Evolutionary conservation across 2,113 vertebrate genomes (phyloP).

Genomic region (Myxocyprinus asiaticus): DNA sequence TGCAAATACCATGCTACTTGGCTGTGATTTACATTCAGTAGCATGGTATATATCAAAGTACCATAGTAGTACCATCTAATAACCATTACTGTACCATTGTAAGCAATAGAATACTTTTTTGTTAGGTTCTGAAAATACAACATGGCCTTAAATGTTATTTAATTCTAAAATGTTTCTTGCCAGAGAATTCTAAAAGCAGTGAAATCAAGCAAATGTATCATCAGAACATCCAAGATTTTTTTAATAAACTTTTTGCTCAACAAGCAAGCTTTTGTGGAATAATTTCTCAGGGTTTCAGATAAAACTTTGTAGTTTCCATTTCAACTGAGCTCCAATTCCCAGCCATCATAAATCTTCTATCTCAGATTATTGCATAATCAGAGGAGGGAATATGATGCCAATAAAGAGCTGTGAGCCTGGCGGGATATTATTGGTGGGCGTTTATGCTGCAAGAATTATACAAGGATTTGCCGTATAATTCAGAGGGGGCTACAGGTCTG

Average conservation of each 20-base stretch:
- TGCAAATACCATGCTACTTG: too few relatives aligned
- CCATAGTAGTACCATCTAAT: too few relatives aligned
- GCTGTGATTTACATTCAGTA: too few relatives aligned
- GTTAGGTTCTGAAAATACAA: too few relatives aligned
- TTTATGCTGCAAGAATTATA: conserved; percentile 34
- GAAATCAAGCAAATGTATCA: conserved; percentile 2
- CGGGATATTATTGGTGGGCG: conserved; percentile 20
- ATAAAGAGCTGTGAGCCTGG: conserved; percentile 31
- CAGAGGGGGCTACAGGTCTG: conserved; percentile 27
- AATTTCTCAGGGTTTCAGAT: conserved; percentile 27
- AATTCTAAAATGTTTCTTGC: not conserved
- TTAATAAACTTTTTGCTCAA: conserved; percentile 8
- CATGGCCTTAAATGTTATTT: too few relatives aligned
- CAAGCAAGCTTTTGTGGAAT: conserved; percentile 26
- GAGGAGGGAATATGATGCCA: conserved; percentile 39
- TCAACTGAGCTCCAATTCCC: conserved; percentile 16
- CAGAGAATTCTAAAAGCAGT: not conserved
- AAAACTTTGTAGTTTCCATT: conserved; percentile 32
- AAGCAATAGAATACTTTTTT: too few relatives aligned
- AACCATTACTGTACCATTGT: too few relatives aligned
- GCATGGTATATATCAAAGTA: too few relatives aligned
- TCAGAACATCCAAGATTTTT: not conserved
- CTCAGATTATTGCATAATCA: conserved; percentile 37
- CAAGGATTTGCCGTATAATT: conserved; percentile 36
- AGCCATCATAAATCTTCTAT: conserved; percentile 45